Conservation (phyloP, 1,140 invertebrate genomes). For the Dolichoris vasculosae region DNA sequence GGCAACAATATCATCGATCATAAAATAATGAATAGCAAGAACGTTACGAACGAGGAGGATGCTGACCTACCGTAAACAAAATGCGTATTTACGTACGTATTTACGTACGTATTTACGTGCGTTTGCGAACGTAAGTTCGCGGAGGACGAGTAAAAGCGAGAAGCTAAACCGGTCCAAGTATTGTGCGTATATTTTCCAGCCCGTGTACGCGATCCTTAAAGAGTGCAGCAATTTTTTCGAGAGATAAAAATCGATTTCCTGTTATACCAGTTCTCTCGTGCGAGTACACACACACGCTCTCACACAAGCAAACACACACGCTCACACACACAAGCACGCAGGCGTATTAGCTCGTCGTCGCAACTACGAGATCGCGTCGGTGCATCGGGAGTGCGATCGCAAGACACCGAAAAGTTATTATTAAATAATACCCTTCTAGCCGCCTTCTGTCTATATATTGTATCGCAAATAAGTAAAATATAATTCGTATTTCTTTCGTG, state of each 20-base stretch:
- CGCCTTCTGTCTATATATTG: background rate
- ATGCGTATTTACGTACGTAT: background rate
- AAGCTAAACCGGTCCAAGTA: slow-evolving; percentile 14
- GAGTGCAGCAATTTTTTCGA: slow-evolving; percentile 16
- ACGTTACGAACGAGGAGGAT: background rate
- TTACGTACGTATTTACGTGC: background rate
- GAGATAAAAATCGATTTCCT: slow-evolving; percentile 36
- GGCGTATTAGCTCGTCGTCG: background rate
- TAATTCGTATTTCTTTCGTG: slow-evolving; percentile 6
- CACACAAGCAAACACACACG: too few species aligned
- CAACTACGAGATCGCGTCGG: background rate
- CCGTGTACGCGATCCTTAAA: background rate
- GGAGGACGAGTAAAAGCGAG: background rate
- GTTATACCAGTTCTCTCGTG: slow-evolving; percentile 44
- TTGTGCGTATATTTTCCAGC: background rate
- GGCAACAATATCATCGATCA: slow-evolving; percentile 11
- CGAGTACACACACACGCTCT: too few species aligned
- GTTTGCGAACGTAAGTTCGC: background rate
- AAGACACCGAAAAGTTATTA: slow-evolving; percentile 24
- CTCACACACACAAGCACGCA: background rate
- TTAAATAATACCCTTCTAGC: slow-evolving; percentile 37
- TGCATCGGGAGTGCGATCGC: background rate
- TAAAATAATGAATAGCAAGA: background rate
- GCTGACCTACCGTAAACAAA: background rate
- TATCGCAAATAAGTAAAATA: background rate